A percentile compares a stretch with the other conserved stretches of the same genome.
These are phyloP conservation scores for Listronotus oregonensis DNA, from an alignment of 1,140 invertebrate species.

Conservation along the genomic window DNA sequence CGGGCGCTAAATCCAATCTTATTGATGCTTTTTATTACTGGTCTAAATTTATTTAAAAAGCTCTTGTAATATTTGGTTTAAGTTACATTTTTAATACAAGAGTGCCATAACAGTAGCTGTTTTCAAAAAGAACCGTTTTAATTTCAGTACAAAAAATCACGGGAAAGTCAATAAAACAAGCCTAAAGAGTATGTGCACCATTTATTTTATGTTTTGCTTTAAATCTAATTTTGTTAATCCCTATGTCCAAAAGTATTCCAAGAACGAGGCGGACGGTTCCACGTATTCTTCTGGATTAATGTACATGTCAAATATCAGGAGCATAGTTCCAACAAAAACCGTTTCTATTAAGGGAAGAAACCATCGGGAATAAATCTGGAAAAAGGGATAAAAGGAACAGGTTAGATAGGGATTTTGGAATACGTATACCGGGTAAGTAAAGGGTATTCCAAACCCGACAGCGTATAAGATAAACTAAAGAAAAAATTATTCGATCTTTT, in stretches of 20 bases:
- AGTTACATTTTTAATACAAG: too few species aligned
- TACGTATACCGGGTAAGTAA: background rate
- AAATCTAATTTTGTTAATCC: conserved; percentile 12
- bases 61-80: too few species aligned
- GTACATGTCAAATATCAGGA: conserved; percentile 44
- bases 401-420: conserved; percentile 9
- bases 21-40: too few species aligned
- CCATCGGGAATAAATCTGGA: conserved; percentile 45
- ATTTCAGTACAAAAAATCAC: too few species aligned
- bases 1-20: too few species aligned
- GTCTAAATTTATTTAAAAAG: too few species aligned
- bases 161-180: background rate
- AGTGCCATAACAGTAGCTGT: too few species aligned
- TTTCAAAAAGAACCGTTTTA: too few species aligned
- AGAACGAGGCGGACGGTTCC: conserved; percentile 17
- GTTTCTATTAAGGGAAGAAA: conserved; percentile 42
- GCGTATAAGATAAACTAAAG: too few species aligned
- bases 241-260: conserved; percentile 28
- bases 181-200: background rate
- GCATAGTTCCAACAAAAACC: conserved; percentile 35
- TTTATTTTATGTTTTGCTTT: conserved; percentile 8
- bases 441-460: background rate
- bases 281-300: conserved; percentile 40
- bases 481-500: too few species aligned
- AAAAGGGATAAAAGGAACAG: conserved; percentile 28